A percentile compares a stretch with the other conserved stretches of the same genome.
Evolutionary conservation across 2,113 vertebrate species (phyloP).

Genomic region (Callipepla squamata): DNA sequence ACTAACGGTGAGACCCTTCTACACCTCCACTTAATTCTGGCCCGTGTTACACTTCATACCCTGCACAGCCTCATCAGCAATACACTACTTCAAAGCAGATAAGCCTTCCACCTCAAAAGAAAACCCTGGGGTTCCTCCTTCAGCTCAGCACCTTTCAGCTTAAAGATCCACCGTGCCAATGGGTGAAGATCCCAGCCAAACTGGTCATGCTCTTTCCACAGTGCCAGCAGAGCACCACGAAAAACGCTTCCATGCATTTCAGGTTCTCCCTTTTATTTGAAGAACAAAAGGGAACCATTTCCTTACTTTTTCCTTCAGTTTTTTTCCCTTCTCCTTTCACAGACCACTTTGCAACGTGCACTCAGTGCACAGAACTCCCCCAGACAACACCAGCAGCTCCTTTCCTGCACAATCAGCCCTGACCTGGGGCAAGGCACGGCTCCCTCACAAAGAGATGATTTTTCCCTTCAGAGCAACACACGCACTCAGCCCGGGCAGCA

Average conservation of each 20-base stretch:
- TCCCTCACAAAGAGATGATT: not conserved
- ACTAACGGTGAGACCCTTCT: not conserved
- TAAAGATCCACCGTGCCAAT: not conserved
- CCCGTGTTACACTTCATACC: not conserved
- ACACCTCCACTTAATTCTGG: not conserved
- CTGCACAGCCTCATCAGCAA: not conserved
- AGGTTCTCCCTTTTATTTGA: not conserved
- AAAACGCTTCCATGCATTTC: not conserved
- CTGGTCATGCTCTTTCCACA: not conserved
- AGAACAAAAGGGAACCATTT: not conserved
- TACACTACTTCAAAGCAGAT: not conserved
- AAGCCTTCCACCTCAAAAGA: not conserved
- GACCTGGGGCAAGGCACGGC: not conserved
- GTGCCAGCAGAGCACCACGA: not conserved
- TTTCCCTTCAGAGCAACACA: not conserved
- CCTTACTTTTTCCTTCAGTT: not conserved
- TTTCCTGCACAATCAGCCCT: not conserved
- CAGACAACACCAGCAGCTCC: not conserved
- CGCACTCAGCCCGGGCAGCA: not conserved
- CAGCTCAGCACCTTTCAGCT: not conserved
- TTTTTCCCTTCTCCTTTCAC: not conserved
- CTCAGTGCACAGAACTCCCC: not conserved
- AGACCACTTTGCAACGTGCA: not conserved
- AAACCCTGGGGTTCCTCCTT: not conserved
- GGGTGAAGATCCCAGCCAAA: not conserved